These are phyloP conservation scores for Pseudolycoriella hygida DNA, from an alignment of 2,888 invertebrate species.

Conservation along the genomic window DNA sequence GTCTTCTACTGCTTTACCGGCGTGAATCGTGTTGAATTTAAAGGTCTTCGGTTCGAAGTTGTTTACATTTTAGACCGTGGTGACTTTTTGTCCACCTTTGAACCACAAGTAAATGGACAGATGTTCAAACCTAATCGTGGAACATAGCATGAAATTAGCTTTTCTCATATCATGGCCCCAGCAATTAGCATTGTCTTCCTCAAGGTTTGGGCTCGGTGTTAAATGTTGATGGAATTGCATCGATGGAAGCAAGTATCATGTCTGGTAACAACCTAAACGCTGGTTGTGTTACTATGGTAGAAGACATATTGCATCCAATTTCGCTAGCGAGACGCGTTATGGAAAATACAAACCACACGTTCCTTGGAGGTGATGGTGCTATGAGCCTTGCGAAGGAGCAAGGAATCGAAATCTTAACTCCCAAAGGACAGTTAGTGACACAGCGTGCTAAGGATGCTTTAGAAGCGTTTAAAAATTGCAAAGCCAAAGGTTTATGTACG, in stretches of 20 bases:
- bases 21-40: too few species aligned
- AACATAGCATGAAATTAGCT: too few species aligned
- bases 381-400: conserved; percentile 43
- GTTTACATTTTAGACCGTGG: too few species aligned
- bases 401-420: conserved; percentile 38
- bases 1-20: too few species aligned
- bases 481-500: conserved; percentile 20
- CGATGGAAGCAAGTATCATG: conserved; percentile 79
- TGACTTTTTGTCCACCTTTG: too few species aligned
- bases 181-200: too few species aligned
- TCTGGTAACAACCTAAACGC: conserved; percentile 46
- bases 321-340: conserved; percentile 58
- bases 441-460: conserved; percentile 41
- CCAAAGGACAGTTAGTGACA: conserved; percentile 50
- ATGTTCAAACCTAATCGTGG: too few species aligned
- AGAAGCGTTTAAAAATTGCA: conserved; percentile 33
- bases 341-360: conserved; percentile 55
- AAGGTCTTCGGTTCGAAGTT: too few species aligned
- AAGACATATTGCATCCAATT: conserved; percentile 60
- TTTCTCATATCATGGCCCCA: too few species aligned
- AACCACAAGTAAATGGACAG: too few species aligned
- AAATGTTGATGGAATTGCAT: conserved; percentile 55
- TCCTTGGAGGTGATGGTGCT: conserved; percentile 58
- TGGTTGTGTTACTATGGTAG: conserved; percentile 58
- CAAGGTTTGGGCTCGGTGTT: conserved; percentile 59